Percentiles rank a stretch among this genome's conserved stretches.
phyloP scores from a whole-genome alignment of 2,113 vertebrate species.

The Morone chrysops region DNA sequence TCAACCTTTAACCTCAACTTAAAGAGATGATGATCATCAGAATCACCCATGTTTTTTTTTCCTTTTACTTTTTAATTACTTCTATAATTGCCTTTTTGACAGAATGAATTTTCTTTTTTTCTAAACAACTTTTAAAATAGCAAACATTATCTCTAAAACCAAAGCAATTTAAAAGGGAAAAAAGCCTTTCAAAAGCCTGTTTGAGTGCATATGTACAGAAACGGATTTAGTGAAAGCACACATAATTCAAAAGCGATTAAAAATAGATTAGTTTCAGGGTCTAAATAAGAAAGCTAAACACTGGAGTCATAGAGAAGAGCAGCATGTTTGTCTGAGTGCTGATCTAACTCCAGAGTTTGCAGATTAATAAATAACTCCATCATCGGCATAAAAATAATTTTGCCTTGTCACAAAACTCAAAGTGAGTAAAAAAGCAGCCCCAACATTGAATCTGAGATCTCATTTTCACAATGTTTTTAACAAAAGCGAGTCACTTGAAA shows the following conservation, averaged over 20 bases:
- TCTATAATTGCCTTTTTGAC: background rate
- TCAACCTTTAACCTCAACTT: constrained; percentile 12
- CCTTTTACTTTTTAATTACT: background rate
- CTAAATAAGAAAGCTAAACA: constrained; percentile 23
- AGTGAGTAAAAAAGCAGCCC: background rate
- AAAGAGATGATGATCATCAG: background rate
- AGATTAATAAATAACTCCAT: background rate
- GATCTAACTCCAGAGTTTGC: background rate
- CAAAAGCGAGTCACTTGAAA: background rate
- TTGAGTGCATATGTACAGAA: background rate
- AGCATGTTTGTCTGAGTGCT: background rate
- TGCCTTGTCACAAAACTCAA: background rate
- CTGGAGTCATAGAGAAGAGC: background rate
- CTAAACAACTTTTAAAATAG: background rate
- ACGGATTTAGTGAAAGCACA: background rate
- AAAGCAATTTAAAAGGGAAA: background rate
- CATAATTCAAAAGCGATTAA: constrained; percentile 17
- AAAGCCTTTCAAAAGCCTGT: background rate
- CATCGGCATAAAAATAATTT: background rate
- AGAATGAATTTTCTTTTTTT: background rate
- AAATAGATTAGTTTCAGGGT: constrained; percentile 16
- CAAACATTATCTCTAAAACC: background rate
- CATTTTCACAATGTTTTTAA: background rate
- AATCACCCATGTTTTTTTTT: background rate
- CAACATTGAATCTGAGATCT: background rate